phyloP scores from a whole-genome alignment of 2,888 invertebrate species.

The Cephus spinipes region DNA sequence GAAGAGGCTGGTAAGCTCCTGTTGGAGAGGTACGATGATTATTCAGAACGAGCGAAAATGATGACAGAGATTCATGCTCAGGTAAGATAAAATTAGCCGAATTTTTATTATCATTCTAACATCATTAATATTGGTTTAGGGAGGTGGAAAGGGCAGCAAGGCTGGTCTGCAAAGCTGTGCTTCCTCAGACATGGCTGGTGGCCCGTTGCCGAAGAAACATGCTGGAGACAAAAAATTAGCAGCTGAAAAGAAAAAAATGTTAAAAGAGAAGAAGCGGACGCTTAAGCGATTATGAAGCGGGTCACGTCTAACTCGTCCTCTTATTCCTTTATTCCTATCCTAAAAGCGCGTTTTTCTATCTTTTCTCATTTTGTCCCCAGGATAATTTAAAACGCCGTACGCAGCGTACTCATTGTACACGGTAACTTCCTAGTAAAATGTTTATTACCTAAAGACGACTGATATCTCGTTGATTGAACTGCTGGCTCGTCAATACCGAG shows the following conservation, averaged over 20 bases:
- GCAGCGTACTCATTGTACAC: conserved; percentile 40
- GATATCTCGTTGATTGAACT: conserved; percentile 22
- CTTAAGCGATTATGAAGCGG: conserved; percentile 83
- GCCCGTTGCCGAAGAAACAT: conserved; percentile 86
- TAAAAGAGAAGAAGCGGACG: conserved; percentile 88
- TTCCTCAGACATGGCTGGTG: conserved; percentile 69
- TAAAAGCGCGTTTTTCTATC: conserved; percentile 33
- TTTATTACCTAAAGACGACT: conserved; percentile 32
- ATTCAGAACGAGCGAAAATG: conserved; percentile 88
- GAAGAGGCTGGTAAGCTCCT: conserved; percentile 96
- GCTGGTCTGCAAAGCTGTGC: conserved; percentile 62
- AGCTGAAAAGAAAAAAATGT: conserved; percentile 79
- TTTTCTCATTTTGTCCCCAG: conserved; percentile 11
- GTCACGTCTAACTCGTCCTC: conserved; percentile 31
- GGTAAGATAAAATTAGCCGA: conserved; percentile 62
- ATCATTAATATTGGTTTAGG: conserved; percentile 35
- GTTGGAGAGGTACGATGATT: conserved; percentile 92
- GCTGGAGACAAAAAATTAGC: conserved; percentile 82
- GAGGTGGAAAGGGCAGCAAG: conserved; percentile 63
- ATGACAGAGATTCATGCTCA: conserved; percentile 92
- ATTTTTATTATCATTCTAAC: conserved; percentile 11
- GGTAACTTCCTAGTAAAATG: conserved; percentile 54
- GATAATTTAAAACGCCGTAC: conserved; percentile 11
- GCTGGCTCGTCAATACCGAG: conserved; percentile 20
- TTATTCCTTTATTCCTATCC: conserved; percentile 46